phyloP scores from a whole-genome alignment of 2,888 invertebrate species.

The Trichopria drosophilae region DNA sequence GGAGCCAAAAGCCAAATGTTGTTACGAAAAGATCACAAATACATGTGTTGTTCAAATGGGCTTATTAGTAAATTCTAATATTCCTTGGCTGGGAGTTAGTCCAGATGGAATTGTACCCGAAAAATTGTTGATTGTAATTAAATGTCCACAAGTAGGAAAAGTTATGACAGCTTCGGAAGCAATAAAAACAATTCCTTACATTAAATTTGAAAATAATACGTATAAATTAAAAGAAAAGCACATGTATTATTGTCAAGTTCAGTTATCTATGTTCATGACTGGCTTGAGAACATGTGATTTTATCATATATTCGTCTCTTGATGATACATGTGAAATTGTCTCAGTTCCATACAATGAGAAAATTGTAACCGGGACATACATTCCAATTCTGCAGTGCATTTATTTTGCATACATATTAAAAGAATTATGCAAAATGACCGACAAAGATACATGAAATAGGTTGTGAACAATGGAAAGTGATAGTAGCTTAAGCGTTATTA shows the following conservation, averaged over 20 bases:
- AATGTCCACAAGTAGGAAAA: constrained; percentile 5
- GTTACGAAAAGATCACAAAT: background rate
- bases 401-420: no score
- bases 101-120: constrained; percentile 1
- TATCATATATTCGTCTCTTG: constrained; percentile 6
- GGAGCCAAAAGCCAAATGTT: constrained; percentile 1
- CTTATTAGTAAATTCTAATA: constrained; percentile 1
- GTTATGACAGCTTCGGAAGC: background rate
- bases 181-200: no score
- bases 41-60: background rate
- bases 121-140: constrained; percentile 1
- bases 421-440: no score
- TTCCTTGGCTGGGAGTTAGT: constrained; percentile 6
- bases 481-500: no score
- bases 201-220: no score
- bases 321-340: constrained; percentile 1
- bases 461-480: no score
- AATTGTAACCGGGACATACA: no score
- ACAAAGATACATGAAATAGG: no score
- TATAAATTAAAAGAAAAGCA: constrained; percentile 10
- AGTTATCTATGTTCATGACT: constrained; percentile 6
- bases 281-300: constrained; percentile 9
- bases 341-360: background rate
- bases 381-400: no score
- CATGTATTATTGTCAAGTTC: constrained; percentile 7